Evolutionary conservation across 2,113 vertebrate genomes (phyloP).

Genomic region (Oryzias melastigma): DNA sequence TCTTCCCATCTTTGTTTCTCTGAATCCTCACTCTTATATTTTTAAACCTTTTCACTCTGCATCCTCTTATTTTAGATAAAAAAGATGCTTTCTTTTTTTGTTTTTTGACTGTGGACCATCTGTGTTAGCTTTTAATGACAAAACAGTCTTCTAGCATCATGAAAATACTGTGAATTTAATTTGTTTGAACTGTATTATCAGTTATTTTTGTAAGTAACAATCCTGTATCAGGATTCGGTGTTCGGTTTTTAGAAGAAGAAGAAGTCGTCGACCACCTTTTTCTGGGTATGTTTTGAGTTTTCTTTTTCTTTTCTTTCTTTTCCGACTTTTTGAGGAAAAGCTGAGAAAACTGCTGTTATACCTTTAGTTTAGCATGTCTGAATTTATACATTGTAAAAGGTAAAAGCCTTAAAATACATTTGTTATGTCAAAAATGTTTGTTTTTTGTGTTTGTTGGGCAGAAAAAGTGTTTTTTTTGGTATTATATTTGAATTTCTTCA

Average conservation of each 20-base stretch:
- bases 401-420: slow-evolving; percentile 80
- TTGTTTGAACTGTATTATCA: slow-evolving; percentile 82
- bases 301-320: slow-evolving; percentile 65
- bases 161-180: slow-evolving; percentile 90
- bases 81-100: slow-evolving; percentile 25
- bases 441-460: slow-evolving; percentile 58
- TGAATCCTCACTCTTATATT: slow-evolving; percentile 45
- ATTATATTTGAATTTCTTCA: slow-evolving; percentile 38
- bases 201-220: slow-evolving; percentile 75
- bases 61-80: slow-evolving; percentile 34
- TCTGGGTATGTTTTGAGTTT: slow-evolving; percentile 42
- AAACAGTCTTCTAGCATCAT: slow-evolving; percentile 67
- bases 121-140: slow-evolving; percentile 61
- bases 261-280: slow-evolving; percentile 55
- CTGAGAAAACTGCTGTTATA: slow-evolving; percentile 66
- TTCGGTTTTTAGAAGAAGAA: slow-evolving; percentile 64
- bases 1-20: slow-evolving; percentile 11
- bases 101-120: slow-evolving; percentile 59
- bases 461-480: slow-evolving; percentile 51
- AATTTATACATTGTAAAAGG: slow-evolving; percentile 88
- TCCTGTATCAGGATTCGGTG: slow-evolving; percentile 81
- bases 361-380: slow-evolving; percentile 93
- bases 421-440: slow-evolving; percentile 71
- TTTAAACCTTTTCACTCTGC: slow-evolving; percentile 29
- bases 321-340: slow-evolving; percentile 72